A percentile compares a stretch with the other conserved stretches of the same genome.
Evolutionary conservation across 2,113 vertebrate genomes (phyloP).

Genomic region (Eulacestoma nigropectus): DNA sequence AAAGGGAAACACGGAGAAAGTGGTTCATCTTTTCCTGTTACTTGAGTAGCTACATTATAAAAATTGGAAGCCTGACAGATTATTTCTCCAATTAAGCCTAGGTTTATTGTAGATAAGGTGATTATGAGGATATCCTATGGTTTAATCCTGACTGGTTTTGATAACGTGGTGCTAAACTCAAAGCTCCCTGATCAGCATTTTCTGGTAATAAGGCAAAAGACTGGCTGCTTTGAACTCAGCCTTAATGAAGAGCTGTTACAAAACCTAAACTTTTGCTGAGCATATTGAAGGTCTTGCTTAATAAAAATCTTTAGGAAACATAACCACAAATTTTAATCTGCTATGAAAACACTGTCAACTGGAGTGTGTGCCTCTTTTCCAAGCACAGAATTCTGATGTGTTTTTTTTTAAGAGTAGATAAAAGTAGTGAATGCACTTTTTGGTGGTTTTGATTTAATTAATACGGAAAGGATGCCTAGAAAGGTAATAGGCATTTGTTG

Average conservation of each 20-base stretch:
- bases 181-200: neutral
- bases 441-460: neutral
- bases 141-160: slow-evolving; percentile 8
- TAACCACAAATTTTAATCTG: neutral
- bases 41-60: neutral
- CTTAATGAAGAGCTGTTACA: neutral
- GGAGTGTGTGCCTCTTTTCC: neutral
- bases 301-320: neutral
- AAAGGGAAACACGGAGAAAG: neutral
- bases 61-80: neutral
- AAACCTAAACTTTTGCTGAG: neutral
- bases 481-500: neutral
- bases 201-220: neutral
- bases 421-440: neutral
- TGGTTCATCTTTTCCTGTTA: neutral
- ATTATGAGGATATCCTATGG: neutral
- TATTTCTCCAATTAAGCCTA: neutral
- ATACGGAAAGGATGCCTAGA: neutral
- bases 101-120: neutral
- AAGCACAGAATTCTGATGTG: neutral
- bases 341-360: neutral
- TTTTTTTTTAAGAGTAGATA: neutral
- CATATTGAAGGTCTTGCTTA: neutral
- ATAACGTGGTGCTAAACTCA: slow-evolving; percentile 1
- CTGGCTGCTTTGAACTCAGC: neutral